Conservation (phyloP, 2,888 invertebrate species). For the Brachyopa scutellaris region DNA sequence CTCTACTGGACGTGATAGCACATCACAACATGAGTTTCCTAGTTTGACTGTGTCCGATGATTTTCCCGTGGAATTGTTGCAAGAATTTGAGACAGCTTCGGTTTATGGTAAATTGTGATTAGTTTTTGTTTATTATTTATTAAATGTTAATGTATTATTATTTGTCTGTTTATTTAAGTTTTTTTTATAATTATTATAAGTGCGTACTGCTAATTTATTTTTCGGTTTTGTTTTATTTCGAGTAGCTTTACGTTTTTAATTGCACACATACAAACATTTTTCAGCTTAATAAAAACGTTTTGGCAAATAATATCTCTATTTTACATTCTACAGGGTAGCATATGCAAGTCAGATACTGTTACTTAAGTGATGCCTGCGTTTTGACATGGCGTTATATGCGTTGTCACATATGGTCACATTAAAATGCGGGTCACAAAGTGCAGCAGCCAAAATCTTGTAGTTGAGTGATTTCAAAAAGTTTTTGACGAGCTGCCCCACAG, state of each 20-base stretch:
- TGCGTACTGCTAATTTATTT: slow-evolving; percentile 2
- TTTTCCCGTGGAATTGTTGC: slow-evolving; percentile 81
- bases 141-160: slow-evolving; percentile 45
- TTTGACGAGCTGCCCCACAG: too few relatives aligned
- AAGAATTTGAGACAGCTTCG: slow-evolving; percentile 80
- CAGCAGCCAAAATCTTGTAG: too few relatives aligned
- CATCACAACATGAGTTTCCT: slow-evolving; percentile 82
- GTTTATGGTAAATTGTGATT: slow-evolving; percentile 80
- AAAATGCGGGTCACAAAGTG: too few relatives aligned
- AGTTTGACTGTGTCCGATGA: slow-evolving; percentile 82
- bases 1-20: slow-evolving; percentile 78
- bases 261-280: slow-evolving; percentile 37
- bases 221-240: background rate
- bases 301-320: background rate
- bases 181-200: slow-evolving; percentile 30
- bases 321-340: background rate
- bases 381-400: too few relatives aligned
- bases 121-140: slow-evolving; percentile 50
- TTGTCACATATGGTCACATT: too few relatives aligned
- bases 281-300: background rate
- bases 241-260: slow-evolving; percentile 32
- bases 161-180: slow-evolving; percentile 27
- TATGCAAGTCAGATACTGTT: too few relatives aligned
- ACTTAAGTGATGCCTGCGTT: too few relatives aligned
- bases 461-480: too few relatives aligned